These are phyloP conservation scores for Sebastes alutus DNA, from an alignment of 2,797 vertebrate genomes.

Conservation along the genomic window DNA sequence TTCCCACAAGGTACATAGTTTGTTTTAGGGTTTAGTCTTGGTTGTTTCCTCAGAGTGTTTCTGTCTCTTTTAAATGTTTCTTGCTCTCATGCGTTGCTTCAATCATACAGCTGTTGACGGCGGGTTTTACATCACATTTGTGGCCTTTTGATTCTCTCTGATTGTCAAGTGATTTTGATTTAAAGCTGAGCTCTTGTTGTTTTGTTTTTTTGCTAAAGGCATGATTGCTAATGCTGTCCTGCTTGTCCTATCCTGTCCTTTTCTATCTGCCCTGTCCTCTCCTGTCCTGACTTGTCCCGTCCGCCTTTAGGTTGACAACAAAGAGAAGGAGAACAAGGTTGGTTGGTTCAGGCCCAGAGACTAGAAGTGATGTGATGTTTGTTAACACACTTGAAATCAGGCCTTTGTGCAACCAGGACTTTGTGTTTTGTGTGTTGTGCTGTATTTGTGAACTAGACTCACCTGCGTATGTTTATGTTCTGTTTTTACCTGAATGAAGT, in stretches of 20 bases:
- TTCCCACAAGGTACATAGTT: background rate
- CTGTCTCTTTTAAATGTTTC: background rate
- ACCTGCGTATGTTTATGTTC: background rate
- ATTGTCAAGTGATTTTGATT: background rate
- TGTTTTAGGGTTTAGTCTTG: background rate
- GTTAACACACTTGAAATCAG: background rate
- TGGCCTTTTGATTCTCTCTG: background rate
- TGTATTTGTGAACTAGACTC: background rate
- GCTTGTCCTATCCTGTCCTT: background rate
- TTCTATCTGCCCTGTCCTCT: background rate
- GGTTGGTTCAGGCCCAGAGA: slow-evolving; percentile 32
- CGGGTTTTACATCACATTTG: background rate
- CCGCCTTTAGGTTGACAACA: slow-evolving; percentile 78
- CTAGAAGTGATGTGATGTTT: background rate
- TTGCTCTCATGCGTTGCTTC: background rate
- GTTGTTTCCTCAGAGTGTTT: background rate
- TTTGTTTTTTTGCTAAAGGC: background rate
- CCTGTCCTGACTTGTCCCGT: background rate
- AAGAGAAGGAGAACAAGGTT: slow-evolving; percentile 79
- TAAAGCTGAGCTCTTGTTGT: background rate
- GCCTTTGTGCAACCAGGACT: background rate
- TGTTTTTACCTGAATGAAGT: background rate
- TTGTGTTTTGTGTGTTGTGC: slow-evolving; percentile 15
- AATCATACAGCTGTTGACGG: background rate
- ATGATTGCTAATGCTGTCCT: background rate